These are phyloP conservation scores for Centroberyx gerrardi DNA, from an alignment of 2,797 vertebrate species.

Conservation along the genomic window DNA sequence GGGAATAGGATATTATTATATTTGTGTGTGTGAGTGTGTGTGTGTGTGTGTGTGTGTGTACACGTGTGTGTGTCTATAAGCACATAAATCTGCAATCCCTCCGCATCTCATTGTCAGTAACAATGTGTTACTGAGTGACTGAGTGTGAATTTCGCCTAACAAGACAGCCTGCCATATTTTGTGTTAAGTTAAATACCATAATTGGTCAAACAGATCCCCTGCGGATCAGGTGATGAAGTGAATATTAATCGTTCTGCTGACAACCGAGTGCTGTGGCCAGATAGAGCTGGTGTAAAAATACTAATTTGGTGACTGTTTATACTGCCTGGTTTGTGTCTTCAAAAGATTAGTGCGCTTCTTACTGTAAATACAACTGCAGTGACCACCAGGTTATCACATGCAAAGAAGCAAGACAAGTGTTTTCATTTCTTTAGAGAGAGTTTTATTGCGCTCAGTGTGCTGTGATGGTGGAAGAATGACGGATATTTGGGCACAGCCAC, in stretches of 20 bases:
- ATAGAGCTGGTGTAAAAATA: constrained; percentile 8
- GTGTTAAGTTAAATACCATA: no score
- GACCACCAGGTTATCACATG: constrained; percentile 42
- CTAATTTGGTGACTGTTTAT: constrained; percentile 6
- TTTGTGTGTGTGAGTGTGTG: no score
- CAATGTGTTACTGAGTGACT: no score
- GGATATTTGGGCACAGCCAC: constrained; percentile 5
- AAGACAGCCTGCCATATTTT: no score
- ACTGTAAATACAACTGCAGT: constrained; percentile 15
- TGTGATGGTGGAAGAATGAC: constrained; percentile 7
- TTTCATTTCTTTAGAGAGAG: constrained; percentile 29
- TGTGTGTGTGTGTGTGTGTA: background rate
- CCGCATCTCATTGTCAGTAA: background rate
- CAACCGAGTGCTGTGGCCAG: background rate
- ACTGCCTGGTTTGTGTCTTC: constrained; percentile 16
- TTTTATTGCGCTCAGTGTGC: constrained; percentile 23
- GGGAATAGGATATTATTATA: no score
- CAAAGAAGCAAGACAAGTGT: background rate
- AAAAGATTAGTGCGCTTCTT: constrained; percentile 47
- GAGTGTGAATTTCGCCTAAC: background rate
- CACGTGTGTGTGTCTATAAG: background rate
- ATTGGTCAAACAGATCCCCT: background rate
- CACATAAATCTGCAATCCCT: background rate
- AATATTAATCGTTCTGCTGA: background rate
- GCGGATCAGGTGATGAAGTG: constrained; percentile 3